Evolutionary conservation across 2,797 vertebrate genomes (phyloP).

Genomic region (Propithecus perrieri): DNA sequence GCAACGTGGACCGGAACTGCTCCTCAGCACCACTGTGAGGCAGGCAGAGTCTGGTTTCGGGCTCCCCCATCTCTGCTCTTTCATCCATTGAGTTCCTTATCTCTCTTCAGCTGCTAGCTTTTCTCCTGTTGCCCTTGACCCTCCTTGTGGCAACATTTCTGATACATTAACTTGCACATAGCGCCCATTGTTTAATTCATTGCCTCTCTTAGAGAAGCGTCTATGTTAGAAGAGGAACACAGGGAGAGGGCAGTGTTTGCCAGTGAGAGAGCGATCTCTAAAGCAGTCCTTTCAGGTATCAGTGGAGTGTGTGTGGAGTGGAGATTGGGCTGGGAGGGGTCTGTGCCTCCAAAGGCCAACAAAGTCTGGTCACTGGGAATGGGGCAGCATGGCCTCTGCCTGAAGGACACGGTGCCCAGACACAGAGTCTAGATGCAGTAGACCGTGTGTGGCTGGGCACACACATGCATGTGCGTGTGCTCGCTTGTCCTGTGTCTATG

Average conservation of each 20-base stretch:
- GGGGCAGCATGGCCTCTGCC: neutral
- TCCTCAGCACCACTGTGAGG: neutral
- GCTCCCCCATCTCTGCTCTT: neutral
- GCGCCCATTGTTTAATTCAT: neutral
- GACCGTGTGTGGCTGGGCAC: accelerated
- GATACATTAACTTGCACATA: neutral
- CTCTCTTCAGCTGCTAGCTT: neutral
- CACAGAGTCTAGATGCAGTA: neutral
- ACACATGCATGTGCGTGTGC: accelerated
- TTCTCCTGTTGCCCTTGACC: neutral
- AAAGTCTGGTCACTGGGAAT: neutral
- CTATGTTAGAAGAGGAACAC: neutral
- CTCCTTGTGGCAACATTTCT: neutral
- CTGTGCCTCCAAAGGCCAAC: neutral
- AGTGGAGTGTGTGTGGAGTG: too few species aligned
- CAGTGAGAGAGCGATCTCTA: neutral
- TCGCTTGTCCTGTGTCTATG: too few species aligned
- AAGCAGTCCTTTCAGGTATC: neutral
- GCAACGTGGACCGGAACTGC: neutral
- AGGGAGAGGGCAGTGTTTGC: neutral
- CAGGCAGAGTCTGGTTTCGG: too few species aligned
- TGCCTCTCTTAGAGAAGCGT: neutral
- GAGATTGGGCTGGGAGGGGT: accelerated
- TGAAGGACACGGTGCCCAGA: neutral
- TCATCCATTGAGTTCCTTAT: neutral